phyloP scores from a whole-genome alignment of 2,888 invertebrate genomes.

The Diarsia dahlii region DNA sequence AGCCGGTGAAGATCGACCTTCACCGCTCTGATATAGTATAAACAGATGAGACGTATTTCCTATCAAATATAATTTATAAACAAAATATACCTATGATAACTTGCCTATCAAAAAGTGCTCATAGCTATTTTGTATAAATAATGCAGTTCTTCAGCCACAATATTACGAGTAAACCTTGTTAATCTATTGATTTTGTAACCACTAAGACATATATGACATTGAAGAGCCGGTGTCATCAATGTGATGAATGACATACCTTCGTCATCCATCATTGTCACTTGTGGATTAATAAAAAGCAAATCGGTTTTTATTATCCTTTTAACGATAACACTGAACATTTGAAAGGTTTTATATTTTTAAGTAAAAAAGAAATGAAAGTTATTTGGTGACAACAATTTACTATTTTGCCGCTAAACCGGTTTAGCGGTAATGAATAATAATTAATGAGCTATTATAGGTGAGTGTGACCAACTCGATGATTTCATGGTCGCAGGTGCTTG shows the following conservation, averaged over 20 bases:
- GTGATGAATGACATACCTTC: conserved; percentile 18
- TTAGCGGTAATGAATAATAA: neutral
- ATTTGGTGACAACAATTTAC: neutral
- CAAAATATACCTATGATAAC: no score
- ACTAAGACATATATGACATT: neutral
- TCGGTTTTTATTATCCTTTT: neutral
- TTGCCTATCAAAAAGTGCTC: no score
- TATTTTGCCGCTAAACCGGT: neutral
- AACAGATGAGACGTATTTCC: no score
- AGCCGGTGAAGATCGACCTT: no score
- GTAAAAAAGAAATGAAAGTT: neutral
- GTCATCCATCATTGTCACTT: conserved; percentile 34
- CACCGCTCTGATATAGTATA: no score
- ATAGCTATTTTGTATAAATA: no score
- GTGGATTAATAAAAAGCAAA: conserved; percentile 18
- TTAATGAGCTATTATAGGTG: neutral
- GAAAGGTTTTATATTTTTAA: neutral
- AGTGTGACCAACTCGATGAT: no score
- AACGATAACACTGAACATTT: neutral
- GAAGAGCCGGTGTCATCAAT: neutral
- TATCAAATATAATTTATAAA: no score
- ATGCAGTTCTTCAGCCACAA: no score
- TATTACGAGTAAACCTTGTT: no score
- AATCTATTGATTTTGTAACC: neutral
- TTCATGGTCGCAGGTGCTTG: no score